These are phyloP conservation scores for Hyposoter dolosus DNA, from an alignment of 2,888 invertebrate species.

Conservation along the genomic window DNA sequence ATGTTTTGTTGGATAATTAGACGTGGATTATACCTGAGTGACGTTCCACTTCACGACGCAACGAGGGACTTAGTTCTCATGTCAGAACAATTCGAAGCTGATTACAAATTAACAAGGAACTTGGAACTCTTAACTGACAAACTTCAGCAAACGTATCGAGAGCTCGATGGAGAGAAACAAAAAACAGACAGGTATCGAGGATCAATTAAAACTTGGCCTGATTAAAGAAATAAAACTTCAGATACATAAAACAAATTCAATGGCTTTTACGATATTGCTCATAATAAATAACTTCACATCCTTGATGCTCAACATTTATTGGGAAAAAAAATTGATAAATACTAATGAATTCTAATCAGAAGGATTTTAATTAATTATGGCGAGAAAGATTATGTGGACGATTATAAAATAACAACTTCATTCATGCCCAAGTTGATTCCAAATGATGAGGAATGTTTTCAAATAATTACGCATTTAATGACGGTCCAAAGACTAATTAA, in stretches of 20 bases:
- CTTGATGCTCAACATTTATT: not conserved
- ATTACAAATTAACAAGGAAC: conserved; percentile 97
- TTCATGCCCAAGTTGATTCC: not conserved
- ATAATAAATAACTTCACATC: not conserved
- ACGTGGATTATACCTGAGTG: conserved; percentile 96
- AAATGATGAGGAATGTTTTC: not conserved
- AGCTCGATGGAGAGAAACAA: conserved; percentile 96
- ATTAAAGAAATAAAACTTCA: not conserved
- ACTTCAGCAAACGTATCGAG: conserved; percentile 96
- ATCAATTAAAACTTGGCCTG: not conserved
- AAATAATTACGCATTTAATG: not conserved
- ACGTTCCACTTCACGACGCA: conserved; percentile 98
- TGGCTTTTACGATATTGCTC: not conserved
- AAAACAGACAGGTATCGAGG: conserved; percentile 94
- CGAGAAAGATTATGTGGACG: not conserved
- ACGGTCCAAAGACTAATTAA: not conserved
- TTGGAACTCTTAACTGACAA: conserved; percentile 97
- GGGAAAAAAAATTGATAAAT: not conserved
- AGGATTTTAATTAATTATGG: not conserved
- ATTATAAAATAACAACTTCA: not conserved
- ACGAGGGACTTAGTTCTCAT: conserved; percentile 97
- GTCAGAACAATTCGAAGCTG: conserved; percentile 98
- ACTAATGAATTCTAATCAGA: not conserved
- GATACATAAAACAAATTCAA: not conserved
- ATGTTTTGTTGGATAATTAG: conserved; percentile 85